These are phyloP conservation scores for Callopanchax toddi DNA, from an alignment of 2,113 vertebrate genomes.

Conservation along the genomic window DNA sequence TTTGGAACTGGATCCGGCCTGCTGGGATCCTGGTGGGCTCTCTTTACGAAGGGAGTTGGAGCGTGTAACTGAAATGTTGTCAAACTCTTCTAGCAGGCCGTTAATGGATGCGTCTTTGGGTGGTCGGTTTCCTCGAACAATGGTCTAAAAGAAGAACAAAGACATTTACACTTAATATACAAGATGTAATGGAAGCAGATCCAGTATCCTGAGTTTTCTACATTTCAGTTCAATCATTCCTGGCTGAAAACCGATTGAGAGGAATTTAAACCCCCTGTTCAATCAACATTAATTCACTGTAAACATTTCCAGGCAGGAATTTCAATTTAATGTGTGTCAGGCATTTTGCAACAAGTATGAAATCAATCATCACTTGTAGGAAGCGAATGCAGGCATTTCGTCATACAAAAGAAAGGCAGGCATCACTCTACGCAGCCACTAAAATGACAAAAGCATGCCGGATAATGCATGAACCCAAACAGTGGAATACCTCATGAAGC, in stretches of 20 bases:
- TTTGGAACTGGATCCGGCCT: slow-evolving; percentile 79
- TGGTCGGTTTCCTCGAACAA: slow-evolving; percentile 93
- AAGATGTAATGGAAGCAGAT: slow-evolving; percentile 30
- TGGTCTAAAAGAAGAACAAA: slow-evolving; percentile 84
- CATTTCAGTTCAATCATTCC: slow-evolving; percentile 49
- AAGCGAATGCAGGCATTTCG: slow-evolving; percentile 33
- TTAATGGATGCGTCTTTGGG: slow-evolving; percentile 95
- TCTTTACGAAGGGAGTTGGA: slow-evolving; percentile 98
- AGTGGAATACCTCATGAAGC: slow-evolving; percentile 23
- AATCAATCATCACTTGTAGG: slow-evolving; percentile 59
- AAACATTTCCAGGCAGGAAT: slow-evolving; percentile 39
- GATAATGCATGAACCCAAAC: slow-evolving; percentile 38
- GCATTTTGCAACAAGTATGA: slow-evolving; percentile 63
- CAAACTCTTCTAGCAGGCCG: slow-evolving; percentile 95
- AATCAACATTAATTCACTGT: slow-evolving; percentile 14
- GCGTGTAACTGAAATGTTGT: slow-evolving; percentile 96
- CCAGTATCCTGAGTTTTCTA: slow-evolving; percentile 31
- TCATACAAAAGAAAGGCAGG: slow-evolving; percentile 35
- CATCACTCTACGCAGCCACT: slow-evolving; percentile 39
- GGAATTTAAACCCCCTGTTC: slow-evolving; percentile 67
- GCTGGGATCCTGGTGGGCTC: slow-evolving; percentile 90
- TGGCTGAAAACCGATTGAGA: slow-evolving; percentile 51
- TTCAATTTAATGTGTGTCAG: slow-evolving; percentile 66
- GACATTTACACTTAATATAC: slow-evolving; percentile 35
- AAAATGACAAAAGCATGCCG: slow-evolving; percentile 20